Evolutionary conservation across 2,888 invertebrate species (phyloP), one percentile per base, ranked within the genome.

Genomic region (Heteromurus nitidus): DNA sequence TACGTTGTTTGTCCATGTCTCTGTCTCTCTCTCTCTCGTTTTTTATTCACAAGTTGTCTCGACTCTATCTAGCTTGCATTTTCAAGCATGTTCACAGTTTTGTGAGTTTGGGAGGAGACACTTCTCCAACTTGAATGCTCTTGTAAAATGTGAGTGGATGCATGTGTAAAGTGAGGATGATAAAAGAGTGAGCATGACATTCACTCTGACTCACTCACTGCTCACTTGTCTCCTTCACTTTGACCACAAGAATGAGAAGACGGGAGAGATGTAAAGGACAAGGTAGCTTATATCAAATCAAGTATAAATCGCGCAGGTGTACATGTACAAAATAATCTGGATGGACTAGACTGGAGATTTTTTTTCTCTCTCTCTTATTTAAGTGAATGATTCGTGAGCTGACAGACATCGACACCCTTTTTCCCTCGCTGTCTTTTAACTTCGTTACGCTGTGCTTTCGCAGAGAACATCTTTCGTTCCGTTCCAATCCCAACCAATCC

Each of bases 371-470:
- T n/a, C n/a, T n/a, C n/a, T n/a, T n/a, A n/a, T 50, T 73, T 80
- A 67, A 73, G 73, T 73, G 80, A 80, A 80, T 80, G 72, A 73
- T 80, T 72, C 65, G 18, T 47, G 72, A 80, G 73, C 67, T 80
- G 80, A 80, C 80, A 80, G 80, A 60, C 58, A 80, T 73, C 73
- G 80, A 73, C 72, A 80, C 80, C 73, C 80, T 80, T 79, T 47
- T 80, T n/a, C n/a, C 55, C 67, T 79, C 62, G 26, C 42, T 50
- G 42, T 64, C 47, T 68, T 53, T 76, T 79, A 42, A 79, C 79
- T 79, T 79, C 79, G 79, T 79, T 79, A 79, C 79, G 79, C 79
- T 60, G n/a, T n/a, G n/a, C n/a, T n/a, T n/a, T n/a, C n/a, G n/a
- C n/a, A n/a, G n/a, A n/a, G n/a, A n/a, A n/a, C n/a, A n/a, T n/a